Percentiles rank a stretch among this genome's conserved stretches.
phyloP scores from a whole-genome alignment of 2,888 invertebrate genomes.

The Papilio elwesi region DNA sequence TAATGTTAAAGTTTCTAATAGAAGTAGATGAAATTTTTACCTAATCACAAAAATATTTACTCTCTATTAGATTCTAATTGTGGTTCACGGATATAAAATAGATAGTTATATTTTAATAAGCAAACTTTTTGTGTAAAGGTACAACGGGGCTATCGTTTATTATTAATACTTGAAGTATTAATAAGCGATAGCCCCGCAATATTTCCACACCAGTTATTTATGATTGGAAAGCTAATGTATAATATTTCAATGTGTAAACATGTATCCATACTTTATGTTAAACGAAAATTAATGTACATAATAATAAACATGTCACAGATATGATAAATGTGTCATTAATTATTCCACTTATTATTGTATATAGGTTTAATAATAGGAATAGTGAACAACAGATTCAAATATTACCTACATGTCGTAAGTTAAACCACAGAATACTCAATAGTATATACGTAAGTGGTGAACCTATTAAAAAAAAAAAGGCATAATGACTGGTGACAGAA shows the following conservation, averaged over 20 bases:
- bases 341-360: no score
- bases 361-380: background rate
- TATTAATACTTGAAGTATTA: constrained; percentile 10
- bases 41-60: background rate
- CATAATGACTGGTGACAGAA: no score
- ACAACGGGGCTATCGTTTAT: no score
- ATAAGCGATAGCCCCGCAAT: constrained; percentile 20
- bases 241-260: constrained; percentile 20
- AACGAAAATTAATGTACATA: constrained; percentile 25
- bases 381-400: no score
- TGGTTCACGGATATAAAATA: constrained; percentile 14
- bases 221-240: constrained; percentile 18
- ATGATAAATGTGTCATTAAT: background rate
- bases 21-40: background rate
- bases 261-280: constrained; percentile 10
- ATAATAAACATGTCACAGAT: constrained; percentile 24
- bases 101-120: constrained; percentile 17
- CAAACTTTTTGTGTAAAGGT: constrained; percentile 25
- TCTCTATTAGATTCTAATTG: constrained; percentile 23
- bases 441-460: no score
- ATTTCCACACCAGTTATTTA: constrained; percentile 24
- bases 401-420: no score
- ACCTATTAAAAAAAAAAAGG: no score
- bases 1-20: background rate
- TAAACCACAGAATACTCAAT: no score